phyloP scores from a whole-genome alignment of 2,888 invertebrate species.

The Standfussiana lucernea region DNA sequence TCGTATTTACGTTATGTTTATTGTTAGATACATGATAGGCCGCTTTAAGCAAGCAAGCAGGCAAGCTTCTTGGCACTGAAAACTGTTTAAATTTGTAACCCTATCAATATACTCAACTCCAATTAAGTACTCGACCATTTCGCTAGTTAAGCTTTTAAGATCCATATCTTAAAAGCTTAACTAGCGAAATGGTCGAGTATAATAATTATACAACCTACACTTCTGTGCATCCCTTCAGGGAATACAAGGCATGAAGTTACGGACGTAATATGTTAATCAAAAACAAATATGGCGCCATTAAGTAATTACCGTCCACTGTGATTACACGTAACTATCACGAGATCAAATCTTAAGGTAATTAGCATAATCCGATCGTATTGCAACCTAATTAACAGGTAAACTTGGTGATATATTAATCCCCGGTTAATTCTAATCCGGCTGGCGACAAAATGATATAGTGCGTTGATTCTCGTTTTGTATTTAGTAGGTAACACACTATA shows the following conservation, averaged over 20 bases:
- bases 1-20: no score
- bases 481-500: not conserved
- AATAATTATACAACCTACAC: not conserved
- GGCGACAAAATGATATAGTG: conserved; percentile 6
- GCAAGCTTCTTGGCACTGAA: no score
- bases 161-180: not conserved
- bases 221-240: no score
- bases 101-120: not conserved
- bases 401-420: conserved; percentile 48
- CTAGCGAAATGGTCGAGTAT: not conserved
- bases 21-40: no score
- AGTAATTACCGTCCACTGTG: conserved; percentile 36
- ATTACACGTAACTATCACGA: conserved; percentile 33
- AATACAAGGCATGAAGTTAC: not conserved
- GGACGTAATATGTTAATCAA: conserved; percentile 25
- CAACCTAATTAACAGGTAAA: conserved; percentile 38
- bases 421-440: conserved; percentile 20
- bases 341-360: conserved; percentile 44
- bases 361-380: conserved; percentile 46
- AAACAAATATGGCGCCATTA: conserved; percentile 31
- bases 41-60: no score
- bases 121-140: no score
- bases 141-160: no score
- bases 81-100: no score
- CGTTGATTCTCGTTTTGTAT: conserved; percentile 1